A percentile compares a stretch with the other conserved stretches of the same genome.
Conservation (phyloP, 2,797 vertebrate genomes). For the Melanotaenia trifasciata region DNA sequence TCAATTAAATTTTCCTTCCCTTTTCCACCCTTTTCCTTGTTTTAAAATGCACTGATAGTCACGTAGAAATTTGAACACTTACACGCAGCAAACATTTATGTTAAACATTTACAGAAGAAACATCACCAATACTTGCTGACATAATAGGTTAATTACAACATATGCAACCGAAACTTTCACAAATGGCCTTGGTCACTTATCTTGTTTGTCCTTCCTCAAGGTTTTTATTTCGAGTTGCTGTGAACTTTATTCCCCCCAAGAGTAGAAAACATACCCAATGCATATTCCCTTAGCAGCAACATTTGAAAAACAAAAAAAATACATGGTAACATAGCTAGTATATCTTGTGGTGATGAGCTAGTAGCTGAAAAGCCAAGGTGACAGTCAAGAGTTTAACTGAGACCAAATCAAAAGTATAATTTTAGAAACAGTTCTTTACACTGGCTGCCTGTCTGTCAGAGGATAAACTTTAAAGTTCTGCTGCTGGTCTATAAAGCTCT, state of each 20-base stretch:
- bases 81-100: neutral
- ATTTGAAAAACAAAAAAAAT: neutral
- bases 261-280: neutral
- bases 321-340: neutral
- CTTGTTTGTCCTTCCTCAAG: neutral
- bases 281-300: neutral
- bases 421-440: neutral
- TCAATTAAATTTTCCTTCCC: too few relatives aligned
- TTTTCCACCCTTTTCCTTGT: too few relatives aligned
- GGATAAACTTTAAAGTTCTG: too few relatives aligned
- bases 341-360: neutral
- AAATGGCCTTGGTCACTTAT: neutral
- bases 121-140: neutral
- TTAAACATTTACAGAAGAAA: neutral
- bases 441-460: too few relatives aligned
- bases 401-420: neutral
- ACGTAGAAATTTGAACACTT: too few relatives aligned
- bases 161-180: neutral
- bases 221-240: too few relatives aligned
- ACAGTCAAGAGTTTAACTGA: neutral
- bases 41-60: too few relatives aligned
- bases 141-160: neutral
- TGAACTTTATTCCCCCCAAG: neutral
- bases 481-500: too few relatives aligned
- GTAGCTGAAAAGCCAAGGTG: neutral